These are phyloP conservation scores for Turritopsis dohrnii DNA, from an alignment of 30 jellyfish, hydroid and myxozoan genomes.

Conservation along the genomic window DNA sequence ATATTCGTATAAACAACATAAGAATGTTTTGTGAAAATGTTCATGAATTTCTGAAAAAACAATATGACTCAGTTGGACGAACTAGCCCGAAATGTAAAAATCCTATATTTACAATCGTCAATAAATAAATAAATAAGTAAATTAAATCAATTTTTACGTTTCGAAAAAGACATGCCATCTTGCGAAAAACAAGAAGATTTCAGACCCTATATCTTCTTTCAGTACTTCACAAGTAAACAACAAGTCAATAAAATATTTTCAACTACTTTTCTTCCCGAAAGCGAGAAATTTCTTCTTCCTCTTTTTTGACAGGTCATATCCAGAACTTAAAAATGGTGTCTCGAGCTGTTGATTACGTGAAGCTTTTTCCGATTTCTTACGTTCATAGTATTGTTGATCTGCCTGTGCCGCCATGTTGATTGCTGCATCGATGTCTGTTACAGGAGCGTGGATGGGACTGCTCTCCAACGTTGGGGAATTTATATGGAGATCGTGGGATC, in stretches of 20 bases:
- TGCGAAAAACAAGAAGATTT: no score
- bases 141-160: background rate
- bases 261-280: background rate
- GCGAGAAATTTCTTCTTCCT: slow-evolving; percentile 2
- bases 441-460: background rate
- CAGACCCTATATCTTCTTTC: no score
- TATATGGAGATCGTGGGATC: background rate
- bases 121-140: no score
- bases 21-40: background rate
- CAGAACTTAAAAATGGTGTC: slow-evolving; percentile 9
- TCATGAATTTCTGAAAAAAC: background rate
- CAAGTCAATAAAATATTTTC: no score
- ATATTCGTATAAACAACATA: background rate
- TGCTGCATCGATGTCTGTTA: slow-evolving; percentile 3
- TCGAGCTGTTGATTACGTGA: slow-evolving; percentile 1
- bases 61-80: background rate
- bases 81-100: background rate
- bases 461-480: background rate
- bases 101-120: background rate
- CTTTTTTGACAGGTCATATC: background rate
- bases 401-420: slow-evolving; percentile 15
- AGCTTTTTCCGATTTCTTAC: background rate
- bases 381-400: slow-evolving; percentile 17
- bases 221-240: no score
- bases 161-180: background rate